Base-by-base conservation (phyloP, 2,113 vertebrate species). In the Tragelaphus strepsiceros region DNA sequence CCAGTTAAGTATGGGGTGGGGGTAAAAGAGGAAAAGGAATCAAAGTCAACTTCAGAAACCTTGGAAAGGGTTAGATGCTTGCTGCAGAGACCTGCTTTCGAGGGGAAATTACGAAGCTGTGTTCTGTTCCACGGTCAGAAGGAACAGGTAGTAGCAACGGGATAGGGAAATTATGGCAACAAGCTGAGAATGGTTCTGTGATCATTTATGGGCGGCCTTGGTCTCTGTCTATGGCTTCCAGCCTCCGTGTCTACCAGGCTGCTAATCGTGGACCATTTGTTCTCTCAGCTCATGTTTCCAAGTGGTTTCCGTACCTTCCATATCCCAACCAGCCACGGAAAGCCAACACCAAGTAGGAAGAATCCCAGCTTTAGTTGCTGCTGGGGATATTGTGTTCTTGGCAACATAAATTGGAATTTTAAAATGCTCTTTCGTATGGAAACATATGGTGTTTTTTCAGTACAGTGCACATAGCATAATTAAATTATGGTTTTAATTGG, bases 111-210 rank as follows among this genome's bases (percentile, higher is more conserved):
- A 22, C 24, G 39, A 93, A 91, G 96, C 97, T 94, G 14, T 88
- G 94, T 96, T 97, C 83, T 96, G 28, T 97, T 83, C 85, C 71
- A 81, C 96, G 89, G 97, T 98, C 98, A 95, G 97, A 98, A 98
- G 98, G 98, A 97, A 97, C n/a, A 80, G 97, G 7, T 39, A 77
- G 89, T 62, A 94, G 94, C 97, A 93, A 13, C 43, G 96, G 96
- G 92, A 74, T 77, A 87, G 54, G 92, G 30, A 89, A 51, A 9
- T 78, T 56, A 62, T 24, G 19, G 53, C 64, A 26, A 16, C 13
- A 64, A 54, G 24, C 39, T 43, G 61, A 91, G 81, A 32, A 10
- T 8, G 67, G 82, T 39, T 61, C 84, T 77, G 7, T 87, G 80
- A n/a, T 35, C 32, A 1, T 39, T 13, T 74, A 12, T 4, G 14